Percentiles rank a stretch among this genome's conserved stretches.
These are phyloP conservation scores for Centropus unirufus DNA, from an alignment of 2,113 vertebrate genomes.

Conservation along the genomic window DNA sequence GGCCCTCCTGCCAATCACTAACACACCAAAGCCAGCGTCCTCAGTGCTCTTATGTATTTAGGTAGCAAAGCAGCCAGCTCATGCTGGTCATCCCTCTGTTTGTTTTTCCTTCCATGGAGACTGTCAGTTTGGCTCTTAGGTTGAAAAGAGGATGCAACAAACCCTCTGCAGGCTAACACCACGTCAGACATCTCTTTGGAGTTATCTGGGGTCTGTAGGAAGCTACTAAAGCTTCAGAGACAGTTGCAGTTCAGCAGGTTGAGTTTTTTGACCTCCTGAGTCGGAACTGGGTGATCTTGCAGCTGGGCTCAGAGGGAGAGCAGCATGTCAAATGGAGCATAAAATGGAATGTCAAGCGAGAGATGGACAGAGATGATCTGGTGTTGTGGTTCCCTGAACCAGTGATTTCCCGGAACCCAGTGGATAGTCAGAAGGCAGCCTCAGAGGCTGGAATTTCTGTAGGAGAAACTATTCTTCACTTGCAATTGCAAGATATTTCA, in stretches of 20 bases:
- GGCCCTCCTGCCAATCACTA: neutral
- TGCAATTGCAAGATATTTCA: neutral
- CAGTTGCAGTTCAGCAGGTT: neutral
- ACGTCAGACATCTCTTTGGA: neutral
- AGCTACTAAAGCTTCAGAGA: neutral
- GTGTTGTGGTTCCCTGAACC: neutral
- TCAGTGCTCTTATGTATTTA: accelerated
- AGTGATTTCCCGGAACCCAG: neutral
- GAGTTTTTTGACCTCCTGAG: neutral
- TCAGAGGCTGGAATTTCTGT: neutral
- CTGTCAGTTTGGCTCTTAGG: neutral
- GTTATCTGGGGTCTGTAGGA: neutral
- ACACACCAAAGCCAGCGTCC: neutral
- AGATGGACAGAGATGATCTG: neutral
- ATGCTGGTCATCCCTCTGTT: neutral
- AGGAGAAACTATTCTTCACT: neutral
- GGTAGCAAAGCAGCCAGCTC: neutral
- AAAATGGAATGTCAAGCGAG: neutral
- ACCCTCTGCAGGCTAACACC: neutral
- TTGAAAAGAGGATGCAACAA: neutral
- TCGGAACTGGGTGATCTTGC: neutral
- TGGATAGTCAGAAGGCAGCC: neutral
- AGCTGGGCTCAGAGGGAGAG: neutral
- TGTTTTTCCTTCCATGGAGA: neutral
- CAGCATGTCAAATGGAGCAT: neutral